phyloP scores from a whole-genome alignment of 2,797 vertebrate species.

The Lepus oiostolus region DNA sequence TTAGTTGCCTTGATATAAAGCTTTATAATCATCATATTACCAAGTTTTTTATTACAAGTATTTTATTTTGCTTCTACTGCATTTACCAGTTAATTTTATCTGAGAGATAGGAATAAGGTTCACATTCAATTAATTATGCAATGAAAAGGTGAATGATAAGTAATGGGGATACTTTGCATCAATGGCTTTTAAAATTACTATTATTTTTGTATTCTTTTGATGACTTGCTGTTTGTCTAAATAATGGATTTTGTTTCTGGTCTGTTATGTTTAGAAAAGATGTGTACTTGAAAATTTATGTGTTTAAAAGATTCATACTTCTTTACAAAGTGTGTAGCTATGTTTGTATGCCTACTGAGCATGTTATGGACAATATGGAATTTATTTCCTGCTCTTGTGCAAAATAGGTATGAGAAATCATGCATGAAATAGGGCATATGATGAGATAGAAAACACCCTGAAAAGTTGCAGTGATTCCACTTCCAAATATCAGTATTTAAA shows the following conservation, averaged over 20 bases:
- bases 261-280: background rate
- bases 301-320: background rate
- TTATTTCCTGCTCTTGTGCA: background rate
- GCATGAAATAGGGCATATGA: background rate
- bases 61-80: background rate
- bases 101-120: background rate
- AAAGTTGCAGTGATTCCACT: background rate
- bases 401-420: background rate
- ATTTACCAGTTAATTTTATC: background rate
- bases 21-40: background rate
- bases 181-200: background rate
- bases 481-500: background rate
- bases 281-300: background rate
- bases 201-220: background rate
- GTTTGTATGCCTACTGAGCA: background rate
- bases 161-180: background rate
- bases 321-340: background rate
- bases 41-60: background rate
- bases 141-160: background rate
- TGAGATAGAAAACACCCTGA: background rate
- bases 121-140: background rate
- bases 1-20: conserved; percentile 6
- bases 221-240: background rate
- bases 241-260: background rate
- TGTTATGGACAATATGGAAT: background rate